Evolutionary conservation across 1,140 invertebrate genomes (phyloP), one percentile per base, ranked within the genome.

Genomic region (Habropoda laboriosa): DNA sequence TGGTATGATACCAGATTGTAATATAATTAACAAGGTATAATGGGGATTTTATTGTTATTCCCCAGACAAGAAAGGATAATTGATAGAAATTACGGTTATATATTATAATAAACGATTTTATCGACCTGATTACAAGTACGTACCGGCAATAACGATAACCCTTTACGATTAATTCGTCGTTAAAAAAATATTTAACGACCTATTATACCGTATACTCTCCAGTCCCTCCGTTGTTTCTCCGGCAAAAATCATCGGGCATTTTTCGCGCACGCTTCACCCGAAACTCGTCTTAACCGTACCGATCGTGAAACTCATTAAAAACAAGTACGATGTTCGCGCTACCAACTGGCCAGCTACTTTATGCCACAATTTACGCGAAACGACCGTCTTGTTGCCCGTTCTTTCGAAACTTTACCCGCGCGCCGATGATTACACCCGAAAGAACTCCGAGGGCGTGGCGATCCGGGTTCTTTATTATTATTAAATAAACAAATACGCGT

Each of bases 401-500:
- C 6, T 18, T 24, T 8, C 7, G 40, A 42, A 42, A 42, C 24
- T 63, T 13, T 63, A n/a, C 1, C 24, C 24, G 24, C 13, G 58
- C 7, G 7, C n/a, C n/a, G 35, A 12, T 63, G n/a, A 63, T 63
- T 63, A 63, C 13, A 18, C 0, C 13, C n/a, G 24, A 18, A 18
- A 38, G n/a, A 13, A 13, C 6, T 6, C 40, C 10, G n/a, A 38
- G 7, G 58, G 58, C 58, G 58, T 24, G n/a, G 3, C 35, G 21
- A 24, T 61, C 32, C 32, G 4, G 21, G 6, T 2, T 18, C 35
- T 38, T 61, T 38, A 35, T 42, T 64, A 42, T 47, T 51, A 64
- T 51, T 51, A 64, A 74, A 51, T 40, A 74, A 74, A 74, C 60
- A 53, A 64, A 74, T 35, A 35, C 32, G 47, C 58, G 47, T 30